Base-by-base conservation (phyloP, 2,113 vertebrate genomes). In the Porphyrio hochstetteri region DNA sequence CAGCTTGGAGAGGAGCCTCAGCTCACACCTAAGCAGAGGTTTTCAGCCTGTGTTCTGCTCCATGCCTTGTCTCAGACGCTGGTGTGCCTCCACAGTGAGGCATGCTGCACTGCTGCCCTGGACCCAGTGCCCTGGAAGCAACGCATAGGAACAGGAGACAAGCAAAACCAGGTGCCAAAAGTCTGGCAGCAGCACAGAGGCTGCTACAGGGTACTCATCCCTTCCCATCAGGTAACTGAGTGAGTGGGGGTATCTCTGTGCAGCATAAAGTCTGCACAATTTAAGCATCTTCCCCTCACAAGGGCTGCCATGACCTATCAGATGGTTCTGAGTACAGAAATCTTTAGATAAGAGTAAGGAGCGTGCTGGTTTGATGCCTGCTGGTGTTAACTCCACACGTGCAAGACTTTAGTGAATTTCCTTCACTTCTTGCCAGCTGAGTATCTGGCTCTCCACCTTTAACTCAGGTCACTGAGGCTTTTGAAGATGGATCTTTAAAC, bases 121-220 rank as follows among this genome's bases (percentile, higher is more conserved):
- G 35, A 81, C 44, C 27, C 12, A 20, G 44, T 38, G 68, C 50
- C 36, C 55, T 0, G 1, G 68, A 83, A 46, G 52, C 31, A 36
- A 19, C 0, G 0, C 0, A 0, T 3, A 4, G 38, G 48, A 81
- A 50, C 0, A 0, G 42, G 46, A 55, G 44, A 74, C 19, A 24
- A 64, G 48, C n/a, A 46, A 15, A 18, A 31, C 78, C 27, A 14
- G 27, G 52, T 61, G 19, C 60, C 65, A 56, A n/a, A 36, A 56
- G 68, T 28, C 35, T 92, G 71, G 24, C 79, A 93, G 40, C 70
- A 57, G 52, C 31, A 63, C 28, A 88, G 72, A n/a, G n/a, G 7
- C 55, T 83, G 64, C 77, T 80, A 16, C 64, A 70, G 13, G 56
- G 24, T n/a, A 13, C 57, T 85, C 52, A 35, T 63, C 46, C 28